A percentile compares a stretch with the other conserved stretches of the same genome.
Conservation (phyloP, 2,888 invertebrate genomes). For the Phorcus lineatus region DNA sequence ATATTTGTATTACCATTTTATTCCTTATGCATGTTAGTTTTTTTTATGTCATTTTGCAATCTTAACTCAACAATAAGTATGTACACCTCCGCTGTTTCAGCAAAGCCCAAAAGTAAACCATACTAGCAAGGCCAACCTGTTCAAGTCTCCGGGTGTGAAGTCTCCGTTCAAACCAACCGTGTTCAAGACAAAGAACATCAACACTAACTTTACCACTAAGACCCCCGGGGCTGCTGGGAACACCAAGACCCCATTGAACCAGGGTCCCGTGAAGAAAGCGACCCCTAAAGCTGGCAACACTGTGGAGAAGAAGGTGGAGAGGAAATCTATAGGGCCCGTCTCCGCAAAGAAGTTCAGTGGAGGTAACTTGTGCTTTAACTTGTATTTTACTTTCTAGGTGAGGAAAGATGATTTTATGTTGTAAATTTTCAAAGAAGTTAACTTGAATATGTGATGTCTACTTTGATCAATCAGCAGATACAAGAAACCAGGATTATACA, state of each 20-base stretch:
- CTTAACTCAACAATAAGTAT: too few relatives aligned
- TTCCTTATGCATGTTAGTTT: too few relatives aligned
- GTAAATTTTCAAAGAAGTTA: too few relatives aligned
- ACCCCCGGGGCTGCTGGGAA: slow-evolving; percentile 29
- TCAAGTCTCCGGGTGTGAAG: slow-evolving; percentile 4
- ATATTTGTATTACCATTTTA: background rate
- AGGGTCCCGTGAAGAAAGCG: background rate
- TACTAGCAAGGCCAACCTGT: background rate
- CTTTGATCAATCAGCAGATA: too few relatives aligned
- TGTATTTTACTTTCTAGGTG: background rate
- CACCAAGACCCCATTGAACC: slow-evolving; percentile 1
- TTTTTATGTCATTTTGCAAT: too few relatives aligned
- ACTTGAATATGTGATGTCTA: too few relatives aligned
- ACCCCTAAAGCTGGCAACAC: slow-evolving; percentile 27
- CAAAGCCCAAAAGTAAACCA: too few relatives aligned
- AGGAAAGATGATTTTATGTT: too few relatives aligned
- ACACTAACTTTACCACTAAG: slow-evolving; percentile 55
- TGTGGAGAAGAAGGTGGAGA: background rate
- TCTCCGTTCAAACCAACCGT: slow-evolving; percentile 57
- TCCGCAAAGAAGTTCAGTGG: slow-evolving; percentile 9
- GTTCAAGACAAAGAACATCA: slow-evolving; percentile 56
- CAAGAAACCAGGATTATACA: too few relatives aligned
- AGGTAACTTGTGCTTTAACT: background rate
- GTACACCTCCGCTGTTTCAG: background rate
- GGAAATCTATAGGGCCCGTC: slow-evolving; percentile 26